A percentile compares a stretch with the other conserved stretches of the same genome.
Conservation (phyloP, 2,888 invertebrate genomes). For the Microplitis manilae region DNA sequence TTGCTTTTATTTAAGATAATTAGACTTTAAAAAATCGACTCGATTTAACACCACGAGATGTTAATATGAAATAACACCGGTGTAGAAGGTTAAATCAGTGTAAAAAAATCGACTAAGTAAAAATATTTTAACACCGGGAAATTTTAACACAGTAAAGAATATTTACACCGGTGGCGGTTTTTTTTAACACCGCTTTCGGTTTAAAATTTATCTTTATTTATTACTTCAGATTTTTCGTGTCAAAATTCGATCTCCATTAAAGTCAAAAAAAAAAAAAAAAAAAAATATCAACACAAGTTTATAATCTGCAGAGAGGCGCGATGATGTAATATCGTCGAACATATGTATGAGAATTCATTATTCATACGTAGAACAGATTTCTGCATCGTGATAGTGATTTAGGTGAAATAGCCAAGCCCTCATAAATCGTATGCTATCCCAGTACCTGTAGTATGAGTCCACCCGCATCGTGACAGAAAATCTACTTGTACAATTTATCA, state of each 20-base stretch:
- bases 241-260: background rate
- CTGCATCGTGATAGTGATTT: slow-evolving; percentile 39
- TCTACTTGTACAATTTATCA: slow-evolving; percentile 17
- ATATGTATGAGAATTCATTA: slow-evolving; percentile 35
- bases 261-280: background rate
- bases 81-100: too few species aligned
- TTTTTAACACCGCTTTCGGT: too few species aligned
- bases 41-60: too few species aligned
- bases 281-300: background rate
- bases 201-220: too few species aligned
- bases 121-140: too few species aligned
- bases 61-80: too few species aligned
- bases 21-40: background rate
- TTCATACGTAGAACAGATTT: slow-evolving; percentile 36
- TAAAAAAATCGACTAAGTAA: too few species aligned
- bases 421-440: slow-evolving; percentile 26
- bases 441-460: background rate
- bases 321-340: slow-evolving; percentile 21
- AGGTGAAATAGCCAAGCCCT: slow-evolving; percentile 32
- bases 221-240: background rate
- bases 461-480: slow-evolving; percentile 30
- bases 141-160: too few species aligned
- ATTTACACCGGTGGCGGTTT: too few species aligned
- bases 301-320: background rate
- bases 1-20: slow-evolving; percentile 13